These are phyloP conservation scores for Priocnemis perturbator DNA, from an alignment of 2,888 invertebrate species.

Conservation along the genomic window DNA sequence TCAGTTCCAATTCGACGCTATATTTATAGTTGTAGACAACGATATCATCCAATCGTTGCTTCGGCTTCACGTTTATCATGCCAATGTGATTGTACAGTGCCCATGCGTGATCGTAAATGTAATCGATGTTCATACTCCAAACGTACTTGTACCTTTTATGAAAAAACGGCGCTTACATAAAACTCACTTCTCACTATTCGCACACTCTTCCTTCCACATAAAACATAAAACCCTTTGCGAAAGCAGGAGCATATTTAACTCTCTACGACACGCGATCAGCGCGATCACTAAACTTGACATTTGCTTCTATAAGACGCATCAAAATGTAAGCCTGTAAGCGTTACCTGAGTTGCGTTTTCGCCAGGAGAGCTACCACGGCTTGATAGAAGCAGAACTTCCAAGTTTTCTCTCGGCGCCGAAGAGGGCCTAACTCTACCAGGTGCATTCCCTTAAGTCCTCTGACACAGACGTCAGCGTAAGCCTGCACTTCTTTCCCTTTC, in stretches of 20 bases:
- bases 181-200: too few species aligned
- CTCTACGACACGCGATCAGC: too few species aligned
- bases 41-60: constrained; percentile 64
- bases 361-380: constrained; percentile 64
- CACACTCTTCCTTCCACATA: not conserved
- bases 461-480: constrained; percentile 61
- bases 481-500: constrained; percentile 34
- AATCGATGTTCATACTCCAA: constrained; percentile 67
- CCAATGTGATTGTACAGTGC: constrained; percentile 66
- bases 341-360: constrained; percentile 69
- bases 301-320: too few species aligned
- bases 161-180: not conserved
- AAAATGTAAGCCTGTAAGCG: too few species aligned
- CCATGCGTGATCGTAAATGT: constrained; percentile 70
- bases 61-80: constrained; percentile 56
- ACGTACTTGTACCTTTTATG: constrained; percentile 64
- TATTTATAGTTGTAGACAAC: constrained; percentile 70
- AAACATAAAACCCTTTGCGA: too few species aligned
- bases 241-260: too few species aligned
- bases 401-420: constrained; percentile 58
- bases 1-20: constrained; percentile 63
- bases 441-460: constrained; percentile 68
- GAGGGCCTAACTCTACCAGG: constrained; percentile 55
- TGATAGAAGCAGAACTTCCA: constrained; percentile 72
- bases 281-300: too few species aligned